phyloP scores from a whole-genome alignment of 2,888 invertebrate species.

The Drosophila yooni region DNA sequence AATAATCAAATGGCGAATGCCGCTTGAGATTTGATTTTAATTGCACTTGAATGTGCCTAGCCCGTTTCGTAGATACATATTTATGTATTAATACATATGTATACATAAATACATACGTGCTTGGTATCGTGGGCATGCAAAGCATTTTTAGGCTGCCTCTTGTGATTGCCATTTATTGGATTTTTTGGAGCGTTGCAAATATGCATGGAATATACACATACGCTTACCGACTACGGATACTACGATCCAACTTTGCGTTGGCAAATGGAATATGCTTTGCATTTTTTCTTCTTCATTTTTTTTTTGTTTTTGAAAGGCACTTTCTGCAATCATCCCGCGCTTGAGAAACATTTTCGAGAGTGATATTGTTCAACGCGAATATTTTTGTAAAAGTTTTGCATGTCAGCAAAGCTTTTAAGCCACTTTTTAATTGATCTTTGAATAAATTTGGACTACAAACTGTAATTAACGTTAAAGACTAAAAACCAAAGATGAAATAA shows the following conservation, averaged over 20 bases:
- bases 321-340: slow-evolving; percentile 31
- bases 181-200: slow-evolving; percentile 77
- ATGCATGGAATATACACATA: slow-evolving; percentile 68
- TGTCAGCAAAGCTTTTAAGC: neutral
- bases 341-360: slow-evolving; percentile 33
- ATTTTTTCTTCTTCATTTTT: slow-evolving; percentile 17
- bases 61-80: slow-evolving; percentile 19
- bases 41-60: slow-evolving; percentile 54
- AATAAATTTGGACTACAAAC: neutral
- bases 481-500: neutral
- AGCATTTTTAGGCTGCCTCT: slow-evolving; percentile 53
- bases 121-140: slow-evolving; percentile 47
- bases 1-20: slow-evolving; percentile 5
- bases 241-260: slow-evolving; percentile 37
- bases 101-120: slow-evolving; percentile 1
- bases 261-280: slow-evolving; percentile 56
- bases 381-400: slow-evolving; percentile 19
- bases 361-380: slow-evolving; percentile 33
- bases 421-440: neutral
- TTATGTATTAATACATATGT: neutral
- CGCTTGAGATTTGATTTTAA: slow-evolving; percentile 44
- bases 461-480: neutral
- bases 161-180: slow-evolving; percentile 77
- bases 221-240: slow-evolving; percentile 28
- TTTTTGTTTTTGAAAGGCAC: slow-evolving; percentile 25